phyloP scores from a whole-genome alignment of 2,113 vertebrate genomes.

The Plotosus lineatus region DNA sequence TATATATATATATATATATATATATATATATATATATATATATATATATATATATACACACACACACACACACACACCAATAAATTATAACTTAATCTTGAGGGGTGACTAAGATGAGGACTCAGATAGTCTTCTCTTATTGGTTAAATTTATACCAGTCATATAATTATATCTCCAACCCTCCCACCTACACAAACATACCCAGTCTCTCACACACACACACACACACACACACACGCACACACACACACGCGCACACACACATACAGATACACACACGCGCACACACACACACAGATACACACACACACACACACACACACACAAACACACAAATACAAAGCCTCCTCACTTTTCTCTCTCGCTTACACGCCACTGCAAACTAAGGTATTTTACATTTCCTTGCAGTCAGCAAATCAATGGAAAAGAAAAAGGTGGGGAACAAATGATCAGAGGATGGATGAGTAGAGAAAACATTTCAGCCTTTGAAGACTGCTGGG shows the following conservation, averaged over 20 bases:
- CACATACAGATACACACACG: slow-evolving; percentile 53
- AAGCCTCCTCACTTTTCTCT: slow-evolving; percentile 32
- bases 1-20: no score
- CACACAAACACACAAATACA: slow-evolving; percentile 20
- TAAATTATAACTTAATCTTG: no score
- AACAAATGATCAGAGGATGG: slow-evolving; percentile 41
- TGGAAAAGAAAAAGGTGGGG: slow-evolving; percentile 59
- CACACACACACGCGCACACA: slow-evolving; percentile 10
- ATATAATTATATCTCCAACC: slow-evolving; percentile 2
- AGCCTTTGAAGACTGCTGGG: slow-evolving; percentile 31
- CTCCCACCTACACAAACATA: no score
- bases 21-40: no score
- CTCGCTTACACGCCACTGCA: slow-evolving; percentile 56
- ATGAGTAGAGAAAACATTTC: slow-evolving; percentile 27
- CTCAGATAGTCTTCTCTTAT: slow-evolving; percentile 18
- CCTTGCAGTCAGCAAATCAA: slow-evolving; percentile 77
- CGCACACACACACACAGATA: slow-evolving; percentile 52
- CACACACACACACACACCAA: no score
- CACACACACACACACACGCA: slow-evolving; percentile 30
- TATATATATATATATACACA: no score
- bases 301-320: slow-evolving; percentile 19
- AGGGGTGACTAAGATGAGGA: not conserved
- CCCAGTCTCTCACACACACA: slow-evolving; percentile 60
- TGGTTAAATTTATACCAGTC: slow-evolving; percentile 13
- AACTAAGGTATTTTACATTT: slow-evolving; percentile 77